Percentiles rank a stretch among this genome's conserved stretches.
Evolutionary conservation across 2,797 vertebrate genomes (phyloP).

Genomic region (Onychomys torridus): DNA sequence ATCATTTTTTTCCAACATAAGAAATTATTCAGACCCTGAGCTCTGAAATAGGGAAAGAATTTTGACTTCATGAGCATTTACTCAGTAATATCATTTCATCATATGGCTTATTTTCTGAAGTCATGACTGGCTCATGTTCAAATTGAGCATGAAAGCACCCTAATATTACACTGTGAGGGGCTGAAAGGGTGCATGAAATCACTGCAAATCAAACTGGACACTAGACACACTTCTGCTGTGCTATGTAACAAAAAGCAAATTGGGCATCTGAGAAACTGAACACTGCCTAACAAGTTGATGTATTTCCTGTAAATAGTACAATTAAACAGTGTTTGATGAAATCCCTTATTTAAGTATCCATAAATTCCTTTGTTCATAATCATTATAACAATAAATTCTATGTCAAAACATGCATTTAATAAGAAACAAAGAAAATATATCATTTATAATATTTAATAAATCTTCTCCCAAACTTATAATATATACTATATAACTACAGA

Average conservation of each 20-base stretch:
- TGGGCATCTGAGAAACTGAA: background rate
- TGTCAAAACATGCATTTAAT: background rate
- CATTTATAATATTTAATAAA: background rate
- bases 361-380: conserved; percentile 10
- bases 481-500: background rate
- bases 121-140: background rate
- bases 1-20: background rate
- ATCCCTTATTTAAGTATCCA: background rate
- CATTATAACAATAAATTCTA: background rate
- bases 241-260: background rate
- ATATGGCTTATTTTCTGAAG: background rate
- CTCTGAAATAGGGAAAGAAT: background rate
- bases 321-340: background rate
- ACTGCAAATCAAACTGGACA: background rate
- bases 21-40: background rate
- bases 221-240: background rate
- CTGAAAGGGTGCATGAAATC: conserved; percentile 31
- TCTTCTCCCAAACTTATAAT: background rate
- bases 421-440: conserved; percentile 2
- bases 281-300: background rate
- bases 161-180: background rate
- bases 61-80: background rate
- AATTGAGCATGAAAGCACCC: background rate
- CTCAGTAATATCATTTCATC: background rate
- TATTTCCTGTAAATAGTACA: background rate